Percentiles rank a stretch among this genome's conserved stretches.
These are phyloP conservation scores for Cricetomys ansorgei DNA, from an alignment of 2,113 vertebrate species.

Conservation along the genomic window DNA sequence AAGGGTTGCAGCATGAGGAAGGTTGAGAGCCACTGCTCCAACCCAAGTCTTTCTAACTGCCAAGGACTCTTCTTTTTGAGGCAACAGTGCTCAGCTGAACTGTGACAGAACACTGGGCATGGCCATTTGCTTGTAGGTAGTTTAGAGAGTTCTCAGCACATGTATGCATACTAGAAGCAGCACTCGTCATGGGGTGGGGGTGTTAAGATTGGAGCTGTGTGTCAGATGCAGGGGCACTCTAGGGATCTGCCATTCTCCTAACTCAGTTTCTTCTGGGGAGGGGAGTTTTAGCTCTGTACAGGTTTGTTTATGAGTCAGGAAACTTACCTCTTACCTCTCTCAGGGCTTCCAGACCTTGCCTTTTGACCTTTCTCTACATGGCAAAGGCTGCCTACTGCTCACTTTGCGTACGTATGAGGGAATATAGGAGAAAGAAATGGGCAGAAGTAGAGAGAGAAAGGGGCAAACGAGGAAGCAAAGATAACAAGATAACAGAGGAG, in stretches of 20 bases:
- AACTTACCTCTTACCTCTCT: neutral
- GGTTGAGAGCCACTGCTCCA: too few relatives aligned
- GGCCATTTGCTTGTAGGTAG: neutral
- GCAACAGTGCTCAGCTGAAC: neutral
- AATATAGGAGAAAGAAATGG: neutral
- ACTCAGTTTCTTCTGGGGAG: neutral
- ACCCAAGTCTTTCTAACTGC: neutral
- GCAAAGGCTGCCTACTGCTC: neutral
- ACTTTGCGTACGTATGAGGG: neutral
- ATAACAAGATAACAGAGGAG: neutral
- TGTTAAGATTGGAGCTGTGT: neutral
- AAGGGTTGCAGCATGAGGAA: too few relatives aligned
- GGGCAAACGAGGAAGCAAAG: neutral
- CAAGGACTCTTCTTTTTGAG: neutral
- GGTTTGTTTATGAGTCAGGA: neutral
- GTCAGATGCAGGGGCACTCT: neutral
- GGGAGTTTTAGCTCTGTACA: neutral
- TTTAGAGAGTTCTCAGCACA: neutral
- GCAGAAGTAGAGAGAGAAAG: neutral
- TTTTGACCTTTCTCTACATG: slow-evolving; percentile 2
- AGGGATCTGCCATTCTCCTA: neutral
- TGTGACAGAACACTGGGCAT: neutral
- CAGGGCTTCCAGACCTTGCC: neutral
- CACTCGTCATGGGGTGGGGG: neutral
- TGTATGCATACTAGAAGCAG: neutral